These are phyloP conservation scores for Murina feae DNA, from an alignment of 2,113 vertebrate species.

Conservation along the genomic window DNA sequence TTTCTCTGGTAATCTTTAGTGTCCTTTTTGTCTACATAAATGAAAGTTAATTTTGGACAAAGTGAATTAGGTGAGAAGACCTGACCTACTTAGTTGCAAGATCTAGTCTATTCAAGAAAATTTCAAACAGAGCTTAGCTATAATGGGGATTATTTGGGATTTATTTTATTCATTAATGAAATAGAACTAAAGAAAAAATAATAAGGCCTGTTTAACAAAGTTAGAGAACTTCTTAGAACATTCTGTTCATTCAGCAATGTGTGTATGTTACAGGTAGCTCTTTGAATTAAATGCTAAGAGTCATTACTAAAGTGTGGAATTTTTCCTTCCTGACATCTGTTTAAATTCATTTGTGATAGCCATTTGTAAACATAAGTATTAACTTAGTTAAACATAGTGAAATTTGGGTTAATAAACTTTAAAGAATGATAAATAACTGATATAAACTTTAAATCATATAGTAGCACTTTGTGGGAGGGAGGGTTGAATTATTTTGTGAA, in stretches of 20 bases:
- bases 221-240: not conserved
- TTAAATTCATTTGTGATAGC: not conserved
- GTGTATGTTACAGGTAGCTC: not conserved
- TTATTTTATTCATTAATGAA: slow-evolving; percentile 38
- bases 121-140: not conserved
- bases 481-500: not conserved
- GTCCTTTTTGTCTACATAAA: not conserved
- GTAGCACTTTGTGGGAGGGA: not conserved
- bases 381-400: not conserved
- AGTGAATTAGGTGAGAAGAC: not conserved
- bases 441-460: not conserved
- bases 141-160: not conserved
- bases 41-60: not conserved
- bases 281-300: not conserved
- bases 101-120: not conserved
- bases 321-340: not conserved
- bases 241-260: not conserved
- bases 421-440: not conserved
- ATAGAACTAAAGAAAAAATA: not conserved
- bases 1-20: not conserved
- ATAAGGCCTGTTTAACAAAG: not conserved
- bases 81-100: not conserved
- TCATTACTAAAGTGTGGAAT: not conserved
- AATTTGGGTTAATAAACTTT: not conserved
- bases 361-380: not conserved